These are phyloP conservation scores for Columbina picui DNA, from an alignment of 2,113 vertebrate genomes.

Conservation along the genomic window DNA sequence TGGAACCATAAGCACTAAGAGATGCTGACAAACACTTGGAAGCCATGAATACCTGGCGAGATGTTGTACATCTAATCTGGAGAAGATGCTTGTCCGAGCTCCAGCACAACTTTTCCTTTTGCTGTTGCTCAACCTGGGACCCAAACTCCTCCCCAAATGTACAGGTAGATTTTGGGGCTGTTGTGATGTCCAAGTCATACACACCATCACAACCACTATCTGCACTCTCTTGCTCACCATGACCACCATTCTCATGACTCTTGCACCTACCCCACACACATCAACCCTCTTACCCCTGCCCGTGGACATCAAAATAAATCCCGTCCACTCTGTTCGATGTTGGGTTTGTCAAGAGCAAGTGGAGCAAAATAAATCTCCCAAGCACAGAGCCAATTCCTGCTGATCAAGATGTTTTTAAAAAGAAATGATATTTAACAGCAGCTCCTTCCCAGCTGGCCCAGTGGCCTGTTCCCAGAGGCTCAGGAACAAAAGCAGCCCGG, in stretches of 20 bases:
- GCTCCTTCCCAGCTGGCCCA: background rate
- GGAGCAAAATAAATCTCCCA: background rate
- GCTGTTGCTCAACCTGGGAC: background rate
- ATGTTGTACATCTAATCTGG: background rate
- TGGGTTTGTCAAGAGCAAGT: background rate
- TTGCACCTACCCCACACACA: background rate
- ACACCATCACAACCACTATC: background rate
- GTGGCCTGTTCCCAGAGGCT: background rate
- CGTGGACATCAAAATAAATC: background rate
- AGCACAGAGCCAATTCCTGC: background rate
- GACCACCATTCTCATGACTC: background rate
- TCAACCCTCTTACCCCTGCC: background rate
- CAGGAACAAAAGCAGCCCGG: background rate
- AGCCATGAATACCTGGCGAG: background rate
- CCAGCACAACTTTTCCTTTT: background rate
- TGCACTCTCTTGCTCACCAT: background rate
- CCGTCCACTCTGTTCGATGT: background rate
- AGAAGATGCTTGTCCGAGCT: background rate
- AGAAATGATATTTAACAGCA: constrained; percentile 20
- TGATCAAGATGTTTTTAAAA: constrained; percentile 28
- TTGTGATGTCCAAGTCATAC: background rate
- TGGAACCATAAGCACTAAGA: background rate
- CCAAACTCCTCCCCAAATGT: background rate
- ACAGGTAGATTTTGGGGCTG: background rate
- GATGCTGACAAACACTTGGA: background rate